A percentile compares a stretch with the other conserved stretches of the same genome.
Conservation (phyloP, 2,113 vertebrate genomes). For the Oryzias javanicus region DNA sequence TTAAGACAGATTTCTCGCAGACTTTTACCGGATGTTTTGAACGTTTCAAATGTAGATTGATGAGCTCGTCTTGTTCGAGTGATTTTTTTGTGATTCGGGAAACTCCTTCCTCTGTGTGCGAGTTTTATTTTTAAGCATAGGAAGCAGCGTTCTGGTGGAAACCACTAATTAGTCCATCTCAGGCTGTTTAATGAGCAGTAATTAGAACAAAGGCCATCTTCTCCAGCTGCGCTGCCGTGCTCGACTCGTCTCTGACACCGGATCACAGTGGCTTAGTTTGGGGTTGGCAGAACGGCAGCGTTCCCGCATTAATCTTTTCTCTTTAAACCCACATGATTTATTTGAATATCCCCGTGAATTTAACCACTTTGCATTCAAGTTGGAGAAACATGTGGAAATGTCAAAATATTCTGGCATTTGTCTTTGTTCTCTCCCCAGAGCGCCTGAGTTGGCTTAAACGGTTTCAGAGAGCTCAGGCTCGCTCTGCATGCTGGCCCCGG, state of each 20-base stretch:
- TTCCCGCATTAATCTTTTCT: constrained; percentile 48
- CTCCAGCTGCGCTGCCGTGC: constrained; percentile 16
- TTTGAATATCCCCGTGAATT: constrained; percentile 47
- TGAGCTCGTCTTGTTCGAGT: no score
- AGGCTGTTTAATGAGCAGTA: constrained; percentile 52
- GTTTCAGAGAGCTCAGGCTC: constrained; percentile 48
- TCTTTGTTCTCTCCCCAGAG: constrained; percentile 43
- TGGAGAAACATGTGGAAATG: constrained; percentile 50
- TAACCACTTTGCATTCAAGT: constrained; percentile 46
- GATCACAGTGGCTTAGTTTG: constrained; percentile 66
- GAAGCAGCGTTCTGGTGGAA: constrained; percentile 16
- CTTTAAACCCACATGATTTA: constrained; percentile 47
- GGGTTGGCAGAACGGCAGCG: constrained; percentile 48
- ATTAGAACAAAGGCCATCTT: constrained; percentile 28
- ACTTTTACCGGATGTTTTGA: no score
- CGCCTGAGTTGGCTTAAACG: constrained; percentile 44
- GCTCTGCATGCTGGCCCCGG: constrained; percentile 42
- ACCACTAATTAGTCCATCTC: constrained; percentile 42
- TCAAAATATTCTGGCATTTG: constrained; percentile 63
- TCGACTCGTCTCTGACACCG: constrained; percentile 60
- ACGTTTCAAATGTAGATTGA: no score
- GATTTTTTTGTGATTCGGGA: neutral
- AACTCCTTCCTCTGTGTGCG: constrained; percentile 15
- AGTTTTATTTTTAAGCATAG: no score
- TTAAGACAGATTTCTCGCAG: no score